Evolutionary conservation across 2,113 vertebrate species (phyloP).

Genomic region (Butorides virescens): DNA sequence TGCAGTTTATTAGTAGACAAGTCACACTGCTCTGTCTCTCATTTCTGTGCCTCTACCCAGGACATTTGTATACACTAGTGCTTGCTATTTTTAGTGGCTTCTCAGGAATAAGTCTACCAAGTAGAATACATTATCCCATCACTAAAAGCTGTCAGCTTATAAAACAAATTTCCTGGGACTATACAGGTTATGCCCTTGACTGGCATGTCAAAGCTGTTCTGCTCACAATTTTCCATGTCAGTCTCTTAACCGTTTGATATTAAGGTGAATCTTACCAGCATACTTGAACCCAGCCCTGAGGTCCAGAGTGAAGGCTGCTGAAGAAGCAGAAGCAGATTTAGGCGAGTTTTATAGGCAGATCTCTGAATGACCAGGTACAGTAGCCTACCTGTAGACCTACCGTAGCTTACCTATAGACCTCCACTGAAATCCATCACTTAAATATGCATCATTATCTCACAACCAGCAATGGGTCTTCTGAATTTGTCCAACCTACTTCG

Average conservation of each 20-base stretch:
- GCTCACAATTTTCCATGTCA: background rate
- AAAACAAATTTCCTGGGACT: background rate
- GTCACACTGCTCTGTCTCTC: background rate
- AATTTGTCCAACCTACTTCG: background rate
- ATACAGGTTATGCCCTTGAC: background rate
- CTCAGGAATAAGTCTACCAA: background rate
- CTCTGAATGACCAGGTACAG: background rate
- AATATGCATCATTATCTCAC: background rate
- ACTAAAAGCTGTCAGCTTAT: slow-evolving; percentile 16
- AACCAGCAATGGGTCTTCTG: background rate
- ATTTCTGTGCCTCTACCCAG: background rate
- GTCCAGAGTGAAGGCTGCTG: background rate
- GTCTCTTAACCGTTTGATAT: background rate
- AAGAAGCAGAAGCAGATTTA: background rate
- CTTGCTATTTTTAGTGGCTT: background rate
- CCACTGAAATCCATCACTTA: background rate
- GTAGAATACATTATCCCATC: slow-evolving; percentile 2
- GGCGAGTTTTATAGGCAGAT: background rate
- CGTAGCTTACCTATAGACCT: background rate
- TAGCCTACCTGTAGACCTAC: background rate
- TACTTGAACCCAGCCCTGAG: background rate
- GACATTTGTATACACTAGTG: background rate
- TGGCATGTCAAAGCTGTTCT: background rate
- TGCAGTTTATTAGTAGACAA: background rate
- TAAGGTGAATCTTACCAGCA: background rate